Conservation (phyloP, 2,888 invertebrate genomes). For the Acleris emargana region DNA sequence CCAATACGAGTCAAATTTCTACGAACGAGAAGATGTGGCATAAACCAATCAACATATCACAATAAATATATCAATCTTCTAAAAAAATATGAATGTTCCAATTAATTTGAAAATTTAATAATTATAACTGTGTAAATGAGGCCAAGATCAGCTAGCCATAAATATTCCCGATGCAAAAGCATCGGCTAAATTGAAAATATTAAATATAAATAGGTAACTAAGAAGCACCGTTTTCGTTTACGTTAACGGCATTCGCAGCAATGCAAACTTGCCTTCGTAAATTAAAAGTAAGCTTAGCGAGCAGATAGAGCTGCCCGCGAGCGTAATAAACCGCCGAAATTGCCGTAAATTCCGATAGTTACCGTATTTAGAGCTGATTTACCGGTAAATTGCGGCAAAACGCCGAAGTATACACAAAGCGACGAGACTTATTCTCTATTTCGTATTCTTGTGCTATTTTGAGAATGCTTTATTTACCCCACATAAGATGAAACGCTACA, state of each 20-base stretch:
- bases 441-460: constrained; percentile 1
- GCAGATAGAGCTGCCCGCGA: constrained; percentile 46
- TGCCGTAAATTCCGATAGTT: constrained; percentile 57
- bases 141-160: background rate
- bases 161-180: background rate
- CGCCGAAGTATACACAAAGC: constrained; percentile 39
- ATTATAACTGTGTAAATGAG: background rate
- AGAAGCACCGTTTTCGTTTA: constrained; percentile 24
- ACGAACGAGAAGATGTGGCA: too few relatives aligned
- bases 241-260: constrained; percentile 34
- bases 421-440: constrained; percentile 37
- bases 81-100: too few relatives aligned
- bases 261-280: constrained; percentile 58
- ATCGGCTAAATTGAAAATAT: constrained; percentile 3
- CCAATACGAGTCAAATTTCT: too few relatives aligned
- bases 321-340: constrained; percentile 49
- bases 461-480: constrained; percentile 15
- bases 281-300: constrained; percentile 68
- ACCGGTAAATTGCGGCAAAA: constrained; percentile 44
- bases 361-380: constrained; percentile 50
- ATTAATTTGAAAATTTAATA: too few relatives aligned
- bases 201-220: constrained; percentile 25
- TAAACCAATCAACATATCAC: too few relatives aligned
- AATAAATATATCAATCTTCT: too few relatives aligned
- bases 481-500: constrained; percentile 16